A percentile compares a stretch with the other conserved stretches of the same genome.
These are phyloP conservation scores for Mus spretus DNA, from an alignment of 2,797 vertebrate species.

Conservation along the genomic window DNA sequence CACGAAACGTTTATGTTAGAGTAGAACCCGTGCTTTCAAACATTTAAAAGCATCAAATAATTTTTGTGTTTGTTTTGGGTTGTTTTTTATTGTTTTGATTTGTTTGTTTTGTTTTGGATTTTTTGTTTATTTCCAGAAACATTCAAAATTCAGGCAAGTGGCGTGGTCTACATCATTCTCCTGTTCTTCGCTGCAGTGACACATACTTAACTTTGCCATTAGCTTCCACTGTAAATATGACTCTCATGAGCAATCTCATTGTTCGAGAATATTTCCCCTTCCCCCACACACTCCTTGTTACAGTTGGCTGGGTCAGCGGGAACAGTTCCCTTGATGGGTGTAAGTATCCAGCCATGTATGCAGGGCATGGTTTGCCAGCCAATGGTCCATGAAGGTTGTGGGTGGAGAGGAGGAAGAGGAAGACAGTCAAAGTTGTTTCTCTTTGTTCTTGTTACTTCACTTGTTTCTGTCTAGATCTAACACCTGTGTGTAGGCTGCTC, in stretches of 20 bases:
- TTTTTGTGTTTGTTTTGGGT: too few relatives aligned
- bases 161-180: conserved; percentile 70
- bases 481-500: conserved; percentile 87
- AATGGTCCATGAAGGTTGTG: conserved; percentile 93
- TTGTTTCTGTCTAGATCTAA: conserved; percentile 80
- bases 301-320: conserved; percentile 90
- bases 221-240: conserved; percentile 83
- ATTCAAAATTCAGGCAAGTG: background rate
- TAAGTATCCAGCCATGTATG: conserved; percentile 90
- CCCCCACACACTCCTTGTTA: conserved; percentile 83
- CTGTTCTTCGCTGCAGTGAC: conserved; percentile 71
- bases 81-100: too few relatives aligned
- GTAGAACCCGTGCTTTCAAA: background rate
- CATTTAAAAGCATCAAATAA: conserved; percentile 39
- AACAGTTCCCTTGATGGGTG: conserved; percentile 89
- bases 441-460: background rate
- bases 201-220: conserved; percentile 79
- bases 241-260: conserved; percentile 86
- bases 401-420: conserved; percentile 84
- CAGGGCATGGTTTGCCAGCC: conserved; percentile 94
- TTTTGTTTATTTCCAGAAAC: background rate
- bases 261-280: conserved; percentile 80
- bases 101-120: background rate
- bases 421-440: conserved; percentile 57
- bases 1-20: conserved; percentile 10